Percentiles rank a stretch among this genome's conserved stretches.
Evolutionary conservation across 2,797 vertebrate species (phyloP).

Genomic region (Synanceia verrucosa): DNA sequence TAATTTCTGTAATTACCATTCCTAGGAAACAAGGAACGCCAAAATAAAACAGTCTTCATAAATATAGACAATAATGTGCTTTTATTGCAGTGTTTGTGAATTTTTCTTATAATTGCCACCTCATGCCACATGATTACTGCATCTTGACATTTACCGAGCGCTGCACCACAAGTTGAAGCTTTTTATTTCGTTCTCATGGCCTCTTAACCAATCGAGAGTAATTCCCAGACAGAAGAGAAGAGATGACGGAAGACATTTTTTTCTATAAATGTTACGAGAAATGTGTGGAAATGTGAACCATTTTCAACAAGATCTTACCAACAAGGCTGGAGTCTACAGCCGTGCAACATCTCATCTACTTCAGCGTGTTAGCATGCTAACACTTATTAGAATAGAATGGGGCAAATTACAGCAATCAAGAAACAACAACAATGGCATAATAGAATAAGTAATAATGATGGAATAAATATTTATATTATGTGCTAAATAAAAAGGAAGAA

Average conservation of each 20-base stretch:
- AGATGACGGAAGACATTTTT: too few relatives aligned
- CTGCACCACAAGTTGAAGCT: background rate
- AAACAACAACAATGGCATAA: too few relatives aligned
- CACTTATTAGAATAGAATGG: too few relatives aligned
- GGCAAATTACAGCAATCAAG: too few relatives aligned
- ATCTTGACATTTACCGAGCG: slow-evolving; percentile 26
- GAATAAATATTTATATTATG: too few relatives aligned
- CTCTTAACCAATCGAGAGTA: slow-evolving; percentile 13
- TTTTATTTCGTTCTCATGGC: slow-evolving; percentile 19
- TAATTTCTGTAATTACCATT: slow-evolving; percentile 36
- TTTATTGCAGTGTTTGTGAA: slow-evolving; percentile 27
- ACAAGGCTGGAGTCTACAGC: background rate
- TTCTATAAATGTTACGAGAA: slow-evolving; percentile 9
- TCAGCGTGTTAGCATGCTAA: background rate
- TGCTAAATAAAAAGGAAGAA: too few relatives aligned
- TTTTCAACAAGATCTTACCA: background rate
- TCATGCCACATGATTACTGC: slow-evolving; percentile 28
- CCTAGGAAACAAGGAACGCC: slow-evolving; percentile 12
- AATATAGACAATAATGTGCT: slow-evolving; percentile 17
- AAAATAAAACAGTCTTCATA: slow-evolving; percentile 29
- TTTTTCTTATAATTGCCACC: slow-evolving; percentile 31
- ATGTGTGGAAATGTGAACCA: slow-evolving; percentile 2
- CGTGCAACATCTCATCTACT: background rate
- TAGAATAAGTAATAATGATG: too few relatives aligned
- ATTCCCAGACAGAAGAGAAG: slow-evolving; percentile 8